A percentile compares a stretch with the other conserved stretches of the same genome.
These are phyloP conservation scores for Calameuta filiformis DNA, from an alignment of 2,888 invertebrate species.

Conservation along the genomic window DNA sequence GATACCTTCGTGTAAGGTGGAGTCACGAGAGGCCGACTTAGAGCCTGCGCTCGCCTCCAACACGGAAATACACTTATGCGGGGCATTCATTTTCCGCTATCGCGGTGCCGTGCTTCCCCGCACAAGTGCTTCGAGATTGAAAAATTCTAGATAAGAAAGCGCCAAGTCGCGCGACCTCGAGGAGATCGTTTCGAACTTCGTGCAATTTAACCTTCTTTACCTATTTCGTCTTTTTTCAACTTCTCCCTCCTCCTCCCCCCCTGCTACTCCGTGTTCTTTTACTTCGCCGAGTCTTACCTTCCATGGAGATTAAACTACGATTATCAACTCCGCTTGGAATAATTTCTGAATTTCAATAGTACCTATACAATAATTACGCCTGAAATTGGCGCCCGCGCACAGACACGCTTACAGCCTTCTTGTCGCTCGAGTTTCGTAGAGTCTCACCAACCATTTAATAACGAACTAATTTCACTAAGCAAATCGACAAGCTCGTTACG, in stretches of 20 bases:
- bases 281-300: neutral
- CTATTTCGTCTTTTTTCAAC: neutral
- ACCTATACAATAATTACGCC: neutral
- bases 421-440: neutral
- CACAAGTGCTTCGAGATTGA: conserved; percentile 46
- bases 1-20: conserved; percentile 25
- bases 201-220: neutral
- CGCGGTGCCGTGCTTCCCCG: conserved; percentile 42
- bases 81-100: conserved; percentile 58
- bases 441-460: neutral
- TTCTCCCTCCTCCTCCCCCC: neutral
- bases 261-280: neutral
- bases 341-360: neutral
- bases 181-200: neutral
- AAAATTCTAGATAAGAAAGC: conserved; percentile 52
- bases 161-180: conserved; percentile 9
- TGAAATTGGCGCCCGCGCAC: neutral
- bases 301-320: neutral
- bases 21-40: conserved; percentile 52
- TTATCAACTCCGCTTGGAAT: neutral
- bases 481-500: neutral
- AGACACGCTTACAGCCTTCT: neutral
- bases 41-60: conserved; percentile 26
- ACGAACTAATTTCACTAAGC: neutral
- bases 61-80: conserved; percentile 57